phyloP scores from a whole-genome alignment of 2,113 vertebrate genomes.

The Vulpes ferrilata region DNA sequence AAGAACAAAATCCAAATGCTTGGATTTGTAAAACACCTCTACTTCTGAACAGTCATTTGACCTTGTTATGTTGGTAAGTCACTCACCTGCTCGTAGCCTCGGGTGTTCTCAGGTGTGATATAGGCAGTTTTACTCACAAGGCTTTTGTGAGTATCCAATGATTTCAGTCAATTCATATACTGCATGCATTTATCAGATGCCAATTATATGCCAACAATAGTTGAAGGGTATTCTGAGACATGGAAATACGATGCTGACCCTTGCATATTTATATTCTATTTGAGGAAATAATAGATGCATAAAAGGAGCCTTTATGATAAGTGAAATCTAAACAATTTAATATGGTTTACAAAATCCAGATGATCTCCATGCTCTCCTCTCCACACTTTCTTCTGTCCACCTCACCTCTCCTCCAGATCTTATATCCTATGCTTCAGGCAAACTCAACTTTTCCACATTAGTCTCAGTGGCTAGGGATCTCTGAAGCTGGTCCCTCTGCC shows the following conservation, averaged over 20 bases:
- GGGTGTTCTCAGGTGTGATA: background rate
- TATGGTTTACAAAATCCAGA: background rate
- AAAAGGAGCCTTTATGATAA: background rate
- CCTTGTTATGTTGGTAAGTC: background rate
- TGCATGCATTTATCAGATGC: background rate
- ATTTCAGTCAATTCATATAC: background rate
- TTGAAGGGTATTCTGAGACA: background rate
- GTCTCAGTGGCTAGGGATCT: background rate
- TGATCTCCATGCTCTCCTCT: background rate
- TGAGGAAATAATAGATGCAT: background rate
- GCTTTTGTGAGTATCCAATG: background rate
- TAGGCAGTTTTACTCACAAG: background rate
- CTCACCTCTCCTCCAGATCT: background rate
- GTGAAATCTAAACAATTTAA: background rate
- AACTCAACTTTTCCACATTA: background rate
- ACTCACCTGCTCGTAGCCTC: background rate
- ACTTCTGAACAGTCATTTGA: background rate
- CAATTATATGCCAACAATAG: background rate
- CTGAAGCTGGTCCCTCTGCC: background rate
- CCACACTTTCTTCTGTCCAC: background rate
- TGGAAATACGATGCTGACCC: background rate
- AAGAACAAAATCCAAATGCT: background rate
- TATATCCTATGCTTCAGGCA: background rate
- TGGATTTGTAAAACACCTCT: background rate
- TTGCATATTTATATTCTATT: background rate